These are phyloP conservation scores for Stenchaetothrips biformis DNA, from an alignment of 2,888 invertebrate species.

Conservation along the genomic window DNA sequence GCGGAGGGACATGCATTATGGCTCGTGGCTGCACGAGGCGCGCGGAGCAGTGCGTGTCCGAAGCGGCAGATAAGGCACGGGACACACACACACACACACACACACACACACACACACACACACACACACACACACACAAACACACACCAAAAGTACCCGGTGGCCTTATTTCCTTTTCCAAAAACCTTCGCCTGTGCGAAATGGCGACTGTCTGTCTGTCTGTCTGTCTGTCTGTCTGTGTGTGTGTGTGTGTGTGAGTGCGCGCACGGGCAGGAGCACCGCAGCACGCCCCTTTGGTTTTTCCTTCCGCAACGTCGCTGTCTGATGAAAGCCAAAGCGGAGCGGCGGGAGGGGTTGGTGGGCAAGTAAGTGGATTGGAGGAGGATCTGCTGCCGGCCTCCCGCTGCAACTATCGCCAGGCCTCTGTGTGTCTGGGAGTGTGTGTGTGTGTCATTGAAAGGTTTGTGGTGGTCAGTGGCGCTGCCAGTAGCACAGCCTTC, in stretches of 20 bases:
- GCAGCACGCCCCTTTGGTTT: no score
- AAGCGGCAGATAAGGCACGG: neutral
- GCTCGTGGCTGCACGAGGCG: neutral
- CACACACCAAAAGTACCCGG: neutral
- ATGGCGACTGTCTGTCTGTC: neutral
- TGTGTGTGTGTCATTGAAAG: neutral
- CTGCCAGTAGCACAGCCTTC: neutral
- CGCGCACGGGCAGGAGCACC: no score
- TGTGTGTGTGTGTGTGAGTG: neutral
- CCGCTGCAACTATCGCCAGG: no score
- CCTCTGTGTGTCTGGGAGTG: neutral
- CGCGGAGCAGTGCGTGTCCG: neutral
- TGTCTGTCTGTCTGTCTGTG: neutral
- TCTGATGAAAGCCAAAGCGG: no score
- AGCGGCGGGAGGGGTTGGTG: no score
- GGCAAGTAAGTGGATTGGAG: no score
- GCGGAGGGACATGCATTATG: no score
- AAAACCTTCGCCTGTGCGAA: neutral
- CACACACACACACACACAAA: no score
- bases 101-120: neutral
- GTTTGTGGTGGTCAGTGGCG: neutral
- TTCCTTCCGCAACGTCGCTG: no score
- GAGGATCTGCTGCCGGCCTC: no score
- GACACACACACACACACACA: no score
- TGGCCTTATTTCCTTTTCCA: neutral